Evolutionary conservation across 2,797 vertebrate species (phyloP).

Genomic region (Smutsia gigantea): DNA sequence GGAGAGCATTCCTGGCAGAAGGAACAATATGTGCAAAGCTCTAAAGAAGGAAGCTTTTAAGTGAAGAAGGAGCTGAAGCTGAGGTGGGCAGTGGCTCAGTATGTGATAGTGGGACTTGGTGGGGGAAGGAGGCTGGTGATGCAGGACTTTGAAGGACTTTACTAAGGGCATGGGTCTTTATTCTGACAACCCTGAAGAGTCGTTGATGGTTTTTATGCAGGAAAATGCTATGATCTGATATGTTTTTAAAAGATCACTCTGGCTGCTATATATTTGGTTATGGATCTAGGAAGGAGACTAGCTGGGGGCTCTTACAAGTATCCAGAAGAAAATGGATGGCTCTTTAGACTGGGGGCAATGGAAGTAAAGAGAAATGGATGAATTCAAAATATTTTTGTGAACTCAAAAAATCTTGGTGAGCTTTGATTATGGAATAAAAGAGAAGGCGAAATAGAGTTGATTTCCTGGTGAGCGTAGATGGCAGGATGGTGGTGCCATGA

Average conservation of each 20-base stretch:
- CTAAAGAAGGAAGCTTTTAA: background rate
- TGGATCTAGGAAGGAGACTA: background rate
- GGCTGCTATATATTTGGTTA: background rate
- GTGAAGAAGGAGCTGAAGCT: background rate
- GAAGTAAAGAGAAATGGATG: background rate
- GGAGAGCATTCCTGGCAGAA: background rate
- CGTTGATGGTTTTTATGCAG: background rate
- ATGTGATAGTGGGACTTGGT: background rate
- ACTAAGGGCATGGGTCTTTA: background rate
- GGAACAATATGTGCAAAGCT: background rate
- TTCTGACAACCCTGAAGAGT: background rate
- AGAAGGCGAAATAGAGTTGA: background rate
- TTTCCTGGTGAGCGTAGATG: background rate
- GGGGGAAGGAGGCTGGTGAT: background rate
- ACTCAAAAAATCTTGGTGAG: background rate
- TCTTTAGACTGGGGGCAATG: background rate
- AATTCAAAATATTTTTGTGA: background rate
- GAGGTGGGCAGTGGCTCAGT: background rate
- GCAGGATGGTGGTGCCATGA: background rate
- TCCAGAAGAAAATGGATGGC: background rate
- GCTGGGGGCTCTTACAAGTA: background rate
- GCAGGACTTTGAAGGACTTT: background rate
- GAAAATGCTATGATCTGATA: background rate
- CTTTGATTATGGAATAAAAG: background rate
- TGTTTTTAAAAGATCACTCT: background rate